Evolutionary conservation across 2,113 vertebrate species (phyloP).

Genomic region (Cololabis saira): DNA sequence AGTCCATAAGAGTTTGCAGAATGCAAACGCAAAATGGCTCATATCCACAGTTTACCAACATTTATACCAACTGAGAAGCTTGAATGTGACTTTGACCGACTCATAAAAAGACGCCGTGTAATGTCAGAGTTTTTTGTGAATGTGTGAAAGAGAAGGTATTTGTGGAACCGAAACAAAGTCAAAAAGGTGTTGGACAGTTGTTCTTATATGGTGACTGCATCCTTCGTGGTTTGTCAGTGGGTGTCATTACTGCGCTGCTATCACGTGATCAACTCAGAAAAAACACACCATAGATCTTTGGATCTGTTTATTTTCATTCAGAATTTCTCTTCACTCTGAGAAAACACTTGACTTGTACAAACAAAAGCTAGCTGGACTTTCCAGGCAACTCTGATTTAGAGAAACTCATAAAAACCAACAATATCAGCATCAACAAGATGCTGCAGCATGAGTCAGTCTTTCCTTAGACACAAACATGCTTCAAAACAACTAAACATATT

Average conservation of each 20-base stretch:
- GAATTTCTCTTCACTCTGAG: constrained; percentile 1
- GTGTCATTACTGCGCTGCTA: not conserved
- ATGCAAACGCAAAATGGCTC: too few relatives aligned
- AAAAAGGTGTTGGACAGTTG: not conserved
- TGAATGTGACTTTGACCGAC: too few relatives aligned
- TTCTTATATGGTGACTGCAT: not conserved
- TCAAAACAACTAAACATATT: not conserved
- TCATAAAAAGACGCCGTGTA: too few relatives aligned
- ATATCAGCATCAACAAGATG: not conserved
- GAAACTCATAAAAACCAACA: not conserved
- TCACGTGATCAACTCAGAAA: not conserved
- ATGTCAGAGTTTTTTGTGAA: too few relatives aligned
- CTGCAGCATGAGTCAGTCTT: not conserved
- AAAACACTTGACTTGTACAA: constrained; percentile 20
- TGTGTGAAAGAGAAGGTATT: too few relatives aligned
- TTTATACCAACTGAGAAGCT: too few relatives aligned
- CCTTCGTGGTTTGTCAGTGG: constrained; percentile 1
- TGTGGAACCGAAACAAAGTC: too few relatives aligned
- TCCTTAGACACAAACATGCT: not conserved
- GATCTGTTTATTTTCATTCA: constrained; percentile 38
- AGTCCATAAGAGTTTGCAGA: too few relatives aligned
- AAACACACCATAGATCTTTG: constrained; percentile 7
- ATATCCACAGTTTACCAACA: too few relatives aligned
- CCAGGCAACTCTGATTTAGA: not conserved
- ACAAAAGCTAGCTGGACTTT: constrained; percentile 13